These are phyloP conservation scores for Bombus picipes DNA, from an alignment of 1,140 invertebrate species.

Conservation along the genomic window DNA sequence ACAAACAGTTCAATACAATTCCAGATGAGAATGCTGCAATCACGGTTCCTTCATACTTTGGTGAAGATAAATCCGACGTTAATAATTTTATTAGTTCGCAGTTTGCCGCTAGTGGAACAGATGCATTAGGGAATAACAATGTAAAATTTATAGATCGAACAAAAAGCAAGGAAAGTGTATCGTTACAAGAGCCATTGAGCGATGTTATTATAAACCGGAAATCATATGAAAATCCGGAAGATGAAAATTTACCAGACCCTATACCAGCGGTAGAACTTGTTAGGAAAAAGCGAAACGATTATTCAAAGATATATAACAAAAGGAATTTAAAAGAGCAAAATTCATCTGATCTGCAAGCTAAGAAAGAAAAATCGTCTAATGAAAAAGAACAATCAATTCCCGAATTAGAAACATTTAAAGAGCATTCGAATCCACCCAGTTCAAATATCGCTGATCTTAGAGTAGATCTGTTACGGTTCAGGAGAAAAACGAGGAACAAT, in stretches of 20 bases:
- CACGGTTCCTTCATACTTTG: neutral
- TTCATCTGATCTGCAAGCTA: neutral
- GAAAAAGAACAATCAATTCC: neutral
- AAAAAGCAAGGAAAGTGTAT: neutral
- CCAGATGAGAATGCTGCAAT: neutral
- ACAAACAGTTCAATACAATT: neutral
- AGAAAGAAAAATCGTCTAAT: neutral
- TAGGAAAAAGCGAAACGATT: constrained; percentile 28
- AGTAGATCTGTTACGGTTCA: neutral
- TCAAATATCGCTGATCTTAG: neutral
- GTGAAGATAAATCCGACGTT: neutral
- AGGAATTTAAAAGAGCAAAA: neutral
- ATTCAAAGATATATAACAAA: neutral
- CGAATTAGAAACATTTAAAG: neutral
- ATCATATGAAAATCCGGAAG: neutral
- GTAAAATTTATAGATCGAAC: neutral
- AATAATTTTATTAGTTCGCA: neutral
- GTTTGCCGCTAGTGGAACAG: too few species aligned
- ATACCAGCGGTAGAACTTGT: constrained; percentile 17
- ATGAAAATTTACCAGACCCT: neutral
- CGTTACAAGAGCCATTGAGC: neutral
- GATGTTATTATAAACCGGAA: neutral
- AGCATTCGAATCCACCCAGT: neutral
- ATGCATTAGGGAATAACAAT: neutral
- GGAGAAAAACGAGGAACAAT: constrained; percentile 3